Evolutionary conservation across 1,140 invertebrate species (phyloP), one percentile per base, ranked within the genome.

Genomic region (Heterodera schachtii): DNA sequence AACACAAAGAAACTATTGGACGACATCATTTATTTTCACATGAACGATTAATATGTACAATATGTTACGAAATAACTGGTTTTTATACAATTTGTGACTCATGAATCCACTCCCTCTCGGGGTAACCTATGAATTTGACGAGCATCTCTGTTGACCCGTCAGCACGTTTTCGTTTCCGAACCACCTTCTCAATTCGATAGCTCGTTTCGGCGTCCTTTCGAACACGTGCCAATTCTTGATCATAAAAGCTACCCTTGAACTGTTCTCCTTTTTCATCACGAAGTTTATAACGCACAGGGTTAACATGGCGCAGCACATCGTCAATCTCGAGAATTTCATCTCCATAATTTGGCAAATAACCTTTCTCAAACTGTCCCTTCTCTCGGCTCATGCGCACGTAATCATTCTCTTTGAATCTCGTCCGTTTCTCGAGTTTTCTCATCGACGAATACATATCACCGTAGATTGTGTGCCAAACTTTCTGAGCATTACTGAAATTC

Each of bases 241-340:
- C 7, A 44, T 70, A 70, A 70, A 70, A 70, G 44, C 44, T 41
- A 11, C 69, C 69, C 13, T 70, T 70, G 69, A 70, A 41, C 13
- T 70, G 6, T 11, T 70, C 43, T 41, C 69, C 69, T 13, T 41
- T 7, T 7, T 70, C 43, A 13, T 70, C 43, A 11, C 43, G 31
- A 41, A 70, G 43, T 70, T 70, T 70, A 13, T 70, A 70, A 7
- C 49, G 6, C 6, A 52, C 11, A 52, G 49, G 49, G 49, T 11
- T 6, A 6, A 52, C 49, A 6, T 11, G 7, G 6, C 3, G 7
- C 43, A 70, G 31, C 31, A 76, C 3, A 74, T 70, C 8, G n/a
- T 75, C 46, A 41, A 84, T 74, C 6, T 21, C n/a, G 8, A 31
- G 21, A 11, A 84, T 76, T 82, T 73, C 66, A 43, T 84, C 86